These are phyloP conservation scores for Xenops minutus DNA, from an alignment of 2,797 vertebrate genomes.

Conservation along the genomic window DNA sequence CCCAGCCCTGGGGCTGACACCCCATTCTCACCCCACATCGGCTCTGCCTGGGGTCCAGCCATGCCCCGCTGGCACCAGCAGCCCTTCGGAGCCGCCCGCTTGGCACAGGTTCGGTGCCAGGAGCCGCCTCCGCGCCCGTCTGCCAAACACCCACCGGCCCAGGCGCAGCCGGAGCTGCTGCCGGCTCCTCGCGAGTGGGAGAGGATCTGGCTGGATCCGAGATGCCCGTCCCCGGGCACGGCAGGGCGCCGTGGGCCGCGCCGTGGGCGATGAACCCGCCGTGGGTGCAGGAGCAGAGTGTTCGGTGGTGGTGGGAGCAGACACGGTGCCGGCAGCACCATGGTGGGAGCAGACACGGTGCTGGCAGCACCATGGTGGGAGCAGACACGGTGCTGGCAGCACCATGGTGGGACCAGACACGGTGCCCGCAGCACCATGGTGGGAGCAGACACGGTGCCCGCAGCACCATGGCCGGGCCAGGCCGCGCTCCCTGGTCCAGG, in stretches of 20 bases:
- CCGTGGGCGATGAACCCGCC: accelerated
- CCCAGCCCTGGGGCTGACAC: neutral
- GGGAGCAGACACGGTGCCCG: no score
- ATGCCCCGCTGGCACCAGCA: accelerated
- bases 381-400: neutral
- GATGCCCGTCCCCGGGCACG: accelerated
- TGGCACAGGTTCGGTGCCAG: neutral
- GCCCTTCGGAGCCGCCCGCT: neutral
- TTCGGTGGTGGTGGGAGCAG: accelerated
- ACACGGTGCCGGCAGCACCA: no score
- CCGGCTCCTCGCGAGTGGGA: neutral
- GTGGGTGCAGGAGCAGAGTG: accelerated
- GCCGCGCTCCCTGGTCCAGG: neutral
- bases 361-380: neutral
- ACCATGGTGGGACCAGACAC: neutral
- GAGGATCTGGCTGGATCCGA: neutral
- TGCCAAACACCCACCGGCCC: constrained; percentile 18
- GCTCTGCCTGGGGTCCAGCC: neutral
- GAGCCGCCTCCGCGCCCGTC: neutral
- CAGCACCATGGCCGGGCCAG: neutral
- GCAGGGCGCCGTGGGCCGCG: accelerated
- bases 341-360: neutral
- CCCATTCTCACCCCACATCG: accelerated
- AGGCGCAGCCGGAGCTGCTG: neutral
- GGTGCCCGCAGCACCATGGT: no score